A percentile compares a stretch with the other conserved stretches of the same genome.
phyloP scores from a whole-genome alignment of 1,140 invertebrate species.

The Drosophila kurseongensis region DNA sequence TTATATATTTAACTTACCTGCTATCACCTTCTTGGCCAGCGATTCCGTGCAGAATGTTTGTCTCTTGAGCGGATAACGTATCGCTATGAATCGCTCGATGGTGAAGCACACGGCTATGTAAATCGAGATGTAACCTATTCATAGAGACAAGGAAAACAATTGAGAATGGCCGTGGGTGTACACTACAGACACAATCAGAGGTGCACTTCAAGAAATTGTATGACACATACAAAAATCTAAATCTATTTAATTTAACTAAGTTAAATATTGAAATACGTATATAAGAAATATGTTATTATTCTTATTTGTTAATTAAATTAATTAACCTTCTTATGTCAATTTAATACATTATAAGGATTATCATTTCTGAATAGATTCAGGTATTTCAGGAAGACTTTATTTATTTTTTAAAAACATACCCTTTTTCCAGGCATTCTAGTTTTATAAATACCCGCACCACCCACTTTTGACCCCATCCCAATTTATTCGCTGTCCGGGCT shows the following conservation, averaged over 20 bases:
- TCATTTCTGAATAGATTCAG: too few species aligned
- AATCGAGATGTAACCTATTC: conserved; percentile 89
- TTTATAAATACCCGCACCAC: conserved; percentile 14
- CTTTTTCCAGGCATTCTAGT: background rate
- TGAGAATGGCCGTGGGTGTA: background rate
- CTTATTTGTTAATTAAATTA: too few species aligned
- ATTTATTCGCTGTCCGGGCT: conserved; percentile 16
- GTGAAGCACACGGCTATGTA: conserved; percentile 93
- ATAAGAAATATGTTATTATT: too few species aligned
- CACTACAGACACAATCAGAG: conserved; percentile 11
- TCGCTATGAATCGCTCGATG: conserved; percentile 91
- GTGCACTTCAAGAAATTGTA: conserved; percentile 2
- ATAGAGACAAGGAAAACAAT: conserved; percentile 7
- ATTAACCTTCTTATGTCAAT: too few species aligned
- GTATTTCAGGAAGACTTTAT: too few species aligned
- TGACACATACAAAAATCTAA: background rate
- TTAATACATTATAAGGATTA: too few species aligned
- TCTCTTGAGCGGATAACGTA: conserved; percentile 91
- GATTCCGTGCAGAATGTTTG: conserved; percentile 89
- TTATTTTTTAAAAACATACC: background rate
- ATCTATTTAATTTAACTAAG: background rate
- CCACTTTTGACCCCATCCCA: background rate
- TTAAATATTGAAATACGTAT: too few species aligned
- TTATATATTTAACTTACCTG: conserved; percentile 67
- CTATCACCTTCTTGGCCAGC: conserved; percentile 87